Base-by-base conservation (phyloP, 2,888 invertebrate species). In the Calameuta idolon region DNA sequence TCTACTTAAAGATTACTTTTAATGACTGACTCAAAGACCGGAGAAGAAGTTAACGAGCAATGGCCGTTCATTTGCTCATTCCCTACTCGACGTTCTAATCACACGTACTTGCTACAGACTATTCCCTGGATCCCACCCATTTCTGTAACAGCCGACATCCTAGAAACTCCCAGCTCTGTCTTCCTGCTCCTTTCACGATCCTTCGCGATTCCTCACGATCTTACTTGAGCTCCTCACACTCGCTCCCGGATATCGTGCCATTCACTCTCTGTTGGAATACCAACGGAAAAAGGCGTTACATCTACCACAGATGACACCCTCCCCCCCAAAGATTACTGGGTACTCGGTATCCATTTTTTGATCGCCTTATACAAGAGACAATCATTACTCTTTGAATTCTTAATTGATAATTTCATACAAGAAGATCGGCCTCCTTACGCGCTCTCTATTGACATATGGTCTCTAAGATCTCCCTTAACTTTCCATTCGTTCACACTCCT, bases 71-170 rank as follows among this genome's bases (percentile, higher is more conserved):
- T 55, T 55, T 9, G 23, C 55, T 23, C 40, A 15, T 40, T 5
- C 79, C 79, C 79, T 80, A 78, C 80, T 68, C 75, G 75, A 81
- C 80, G 79, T 77, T 81, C 83, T 80, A 81, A 83, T 81, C 83
- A 79, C 79, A 77, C 69, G 76, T 74, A 69, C 55, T 55, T 55
- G 23, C 55, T 5, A 9, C 9, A 23, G 55, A 55, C 55, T 9
- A 9, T 55, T 55, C 55, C 23, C 23, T 9, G 23, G 23, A 55
- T 55, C 55, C 55, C 23, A 23, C 55, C 55, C 55, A 23, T 55
- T 55, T 55, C 55, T 55, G 55, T 23, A 55, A 23, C 9, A 55
- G 9, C 55, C 23, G 55, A 55, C 23, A 2, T 55, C 55, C 55
- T 23, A 55, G 55, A 55, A 23, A 23, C 55, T 55, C 23, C 55